Evolutionary conservation across 2,797 vertebrate species (phyloP), one percentile per base, ranked within the genome.

Genomic region (Pygocentrus nattereri): DNA sequence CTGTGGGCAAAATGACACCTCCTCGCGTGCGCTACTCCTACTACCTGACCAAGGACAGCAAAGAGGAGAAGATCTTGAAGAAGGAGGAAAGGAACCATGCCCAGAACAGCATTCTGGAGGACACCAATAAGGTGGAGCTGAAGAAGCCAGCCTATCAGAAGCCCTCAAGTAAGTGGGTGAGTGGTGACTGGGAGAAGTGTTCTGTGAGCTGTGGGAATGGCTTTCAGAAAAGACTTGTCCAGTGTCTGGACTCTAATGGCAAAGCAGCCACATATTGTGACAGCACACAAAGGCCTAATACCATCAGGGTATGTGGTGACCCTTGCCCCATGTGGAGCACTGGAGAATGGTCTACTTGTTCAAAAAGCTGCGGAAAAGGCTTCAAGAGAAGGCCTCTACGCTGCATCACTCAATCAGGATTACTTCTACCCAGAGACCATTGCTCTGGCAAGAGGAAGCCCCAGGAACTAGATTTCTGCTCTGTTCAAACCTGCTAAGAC

Each of bases 381-480:
- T 99, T 98, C 90, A 99, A 97, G 90, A 96, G 96, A 84, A 92
- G 98, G 71, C 91, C 92, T 0, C 78, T 99, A 88, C 94, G 95
- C 82, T 99, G 98, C 80, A 76, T 84, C 83, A 93, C 93, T 52
- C 92, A 94, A 0, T 83, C 72, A 0, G 95, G 96, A 44, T 89
- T 90, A 54, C 85, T 93, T 78, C 92, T 99, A 85, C 93, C 95
- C 4, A 93, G 98, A 85, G 96, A 97, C 85, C 97, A 94, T 78
- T 99, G 98, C 91, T 91, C 90, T 86, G 92, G 95, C 86, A 92
- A 94, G 64, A 95, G 94, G 85, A 99, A 99, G 90, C 98, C 98
- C 5, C 98, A 99, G 94, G 98, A 99, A 92, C 92, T 99, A 92
- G 98, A 99, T 95, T 98, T 99, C 90, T 99, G 98, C 91, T 92